Evolutionary conservation across 2,797 vertebrate genomes (phyloP).

Genomic region (Enteromius anoplus): DNA sequence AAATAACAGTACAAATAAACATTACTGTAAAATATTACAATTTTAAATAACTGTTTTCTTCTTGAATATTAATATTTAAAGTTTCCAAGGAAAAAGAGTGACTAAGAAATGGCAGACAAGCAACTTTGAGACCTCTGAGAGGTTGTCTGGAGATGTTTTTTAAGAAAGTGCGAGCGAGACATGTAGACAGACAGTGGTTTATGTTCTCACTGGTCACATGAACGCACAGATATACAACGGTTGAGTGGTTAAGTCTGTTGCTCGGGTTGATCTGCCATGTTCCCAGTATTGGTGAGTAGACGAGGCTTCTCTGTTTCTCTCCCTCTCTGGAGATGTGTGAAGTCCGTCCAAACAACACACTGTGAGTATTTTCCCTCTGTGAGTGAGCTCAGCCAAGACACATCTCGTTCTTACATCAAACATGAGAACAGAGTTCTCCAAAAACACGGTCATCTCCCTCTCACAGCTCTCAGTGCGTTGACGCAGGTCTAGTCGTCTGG

Average conservation of each 20-base stretch:
- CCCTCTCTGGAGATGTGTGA: constrained; percentile 70
- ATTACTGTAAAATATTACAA: background rate
- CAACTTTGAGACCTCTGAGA: background rate
- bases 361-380: constrained; percentile 73
- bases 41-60: background rate
- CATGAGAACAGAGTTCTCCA: constrained; percentile 71
- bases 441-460: constrained; percentile 52
- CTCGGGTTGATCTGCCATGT: constrained; percentile 19
- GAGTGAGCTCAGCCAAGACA: constrained; percentile 66
- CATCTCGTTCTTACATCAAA: constrained; percentile 74
- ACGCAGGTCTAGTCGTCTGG: constrained; percentile 53
- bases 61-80: background rate
- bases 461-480: constrained; percentile 47
- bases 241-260: background rate
- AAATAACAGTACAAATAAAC: background rate
- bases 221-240: background rate
- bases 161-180: background rate
- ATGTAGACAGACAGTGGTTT: constrained; percentile 24
- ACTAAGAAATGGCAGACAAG: background rate
- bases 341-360: constrained; percentile 81
- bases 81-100: background rate
- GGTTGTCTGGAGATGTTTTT: background rate
- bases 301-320: constrained; percentile 57
- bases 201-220: constrained; percentile 25
- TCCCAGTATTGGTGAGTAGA: constrained; percentile 26